phyloP scores from a whole-genome alignment of 1,140 invertebrate genomes.

The Lucilia sericata region DNA sequence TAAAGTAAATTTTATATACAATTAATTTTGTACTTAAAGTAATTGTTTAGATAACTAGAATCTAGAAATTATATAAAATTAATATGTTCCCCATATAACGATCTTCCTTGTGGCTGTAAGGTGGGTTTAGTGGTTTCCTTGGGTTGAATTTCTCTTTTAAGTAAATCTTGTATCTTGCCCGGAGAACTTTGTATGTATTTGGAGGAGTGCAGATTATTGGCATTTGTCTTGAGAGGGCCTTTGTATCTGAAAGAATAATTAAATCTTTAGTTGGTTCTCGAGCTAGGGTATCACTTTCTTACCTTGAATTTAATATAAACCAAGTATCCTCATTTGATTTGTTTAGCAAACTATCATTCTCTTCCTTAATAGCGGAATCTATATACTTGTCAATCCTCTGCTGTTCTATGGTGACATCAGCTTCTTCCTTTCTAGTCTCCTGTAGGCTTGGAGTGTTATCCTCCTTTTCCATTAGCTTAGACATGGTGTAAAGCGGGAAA shows the following conservation, averaged over 20 bases:
- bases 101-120: neutral
- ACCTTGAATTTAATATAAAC: slow-evolving; percentile 64
- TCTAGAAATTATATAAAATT: neutral
- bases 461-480: slow-evolving; percentile 55
- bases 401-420: neutral
- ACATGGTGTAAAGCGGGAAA: slow-evolving; percentile 60
- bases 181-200: slow-evolving; percentile 14
- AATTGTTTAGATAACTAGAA: no score
- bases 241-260: neutral
- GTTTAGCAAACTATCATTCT: neutral
- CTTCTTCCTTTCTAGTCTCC: neutral
- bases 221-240: slow-evolving; percentile 5
- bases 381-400: neutral
- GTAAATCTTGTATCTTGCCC: neutral
- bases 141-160: neutral
- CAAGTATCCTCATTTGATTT: slow-evolving; percentile 52
- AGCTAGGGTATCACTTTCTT: neutral
- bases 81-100: neutral
- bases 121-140: neutral
- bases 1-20: no score
- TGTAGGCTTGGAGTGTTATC: neutral
- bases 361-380: neutral
- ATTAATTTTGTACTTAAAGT: no score
- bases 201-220: neutral
- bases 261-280: neutral